phyloP scores from a whole-genome alignment of 2,113 vertebrate genomes.

The Amphiprion percula region DNA sequence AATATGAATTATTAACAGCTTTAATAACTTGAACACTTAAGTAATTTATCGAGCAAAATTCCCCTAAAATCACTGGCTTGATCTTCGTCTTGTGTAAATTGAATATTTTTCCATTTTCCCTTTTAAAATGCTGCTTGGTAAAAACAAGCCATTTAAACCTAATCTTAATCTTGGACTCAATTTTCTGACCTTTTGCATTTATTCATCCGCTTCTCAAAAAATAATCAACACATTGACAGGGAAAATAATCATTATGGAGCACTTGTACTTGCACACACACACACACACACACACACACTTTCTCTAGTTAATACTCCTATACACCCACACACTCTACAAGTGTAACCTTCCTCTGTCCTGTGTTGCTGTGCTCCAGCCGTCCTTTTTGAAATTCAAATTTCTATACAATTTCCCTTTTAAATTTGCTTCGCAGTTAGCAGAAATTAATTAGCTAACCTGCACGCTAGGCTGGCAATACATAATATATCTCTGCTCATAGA shows the following conservation, averaged over 20 bases:
- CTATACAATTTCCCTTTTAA: slow-evolving; percentile 64
- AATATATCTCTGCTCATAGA: slow-evolving; percentile 50
- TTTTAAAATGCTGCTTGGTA: not conserved
- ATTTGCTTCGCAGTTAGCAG: slow-evolving; percentile 66
- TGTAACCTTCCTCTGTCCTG: slow-evolving; percentile 58
- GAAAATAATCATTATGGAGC: not conserved
- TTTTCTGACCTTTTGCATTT: not conserved
- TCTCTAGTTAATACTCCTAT: slow-evolving; percentile 20
- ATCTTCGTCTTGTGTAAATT: not conserved
- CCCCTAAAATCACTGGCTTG: too few relatives aligned
- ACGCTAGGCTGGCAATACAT: slow-evolving; percentile 64
- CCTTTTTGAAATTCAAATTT: slow-evolving; percentile 69
- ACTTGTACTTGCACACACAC: not conserved
- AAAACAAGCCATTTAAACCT: not conserved
- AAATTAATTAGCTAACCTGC: slow-evolving; percentile 78
- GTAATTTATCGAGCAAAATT: too few relatives aligned
- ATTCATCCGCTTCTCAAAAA: slow-evolving; percentile 4
- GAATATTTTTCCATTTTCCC: not conserved
- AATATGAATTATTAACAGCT: not conserved
- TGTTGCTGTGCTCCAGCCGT: slow-evolving; percentile 3
- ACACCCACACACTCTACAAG: slow-evolving; percentile 32
- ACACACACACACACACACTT: not conserved
- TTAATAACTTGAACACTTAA: too few relatives aligned
- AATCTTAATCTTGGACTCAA: not conserved
- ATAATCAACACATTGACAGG: not conserved